Evolutionary conservation across 30 jellyfish, hydroid and myxozoan genomes (phyloP).

Genomic region (Aurelia aurita): DNA sequence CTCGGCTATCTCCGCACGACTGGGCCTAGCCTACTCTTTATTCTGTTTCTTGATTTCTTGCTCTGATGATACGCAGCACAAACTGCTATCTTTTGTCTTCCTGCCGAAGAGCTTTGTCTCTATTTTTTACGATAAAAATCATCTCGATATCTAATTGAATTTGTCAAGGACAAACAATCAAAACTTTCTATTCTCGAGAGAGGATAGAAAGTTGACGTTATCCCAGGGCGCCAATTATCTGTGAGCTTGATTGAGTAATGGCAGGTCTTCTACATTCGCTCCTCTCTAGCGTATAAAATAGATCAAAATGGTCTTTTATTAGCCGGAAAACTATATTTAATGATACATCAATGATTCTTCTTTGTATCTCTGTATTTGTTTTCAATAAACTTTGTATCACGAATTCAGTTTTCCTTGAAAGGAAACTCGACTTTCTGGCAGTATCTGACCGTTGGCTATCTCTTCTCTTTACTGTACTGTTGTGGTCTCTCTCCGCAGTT

Average conservation of each 20-base stretch:
- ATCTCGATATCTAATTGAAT: background rate
- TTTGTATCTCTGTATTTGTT: too few species aligned
- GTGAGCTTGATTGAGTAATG: slow-evolving; percentile 10
- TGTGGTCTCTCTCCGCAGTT: too few species aligned
- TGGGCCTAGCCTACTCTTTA: background rate
- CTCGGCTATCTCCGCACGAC: slow-evolving; percentile 7
- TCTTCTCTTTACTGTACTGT: too few species aligned
- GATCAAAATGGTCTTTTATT: too few species aligned
- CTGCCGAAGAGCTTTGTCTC: background rate
- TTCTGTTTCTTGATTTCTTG: background rate
- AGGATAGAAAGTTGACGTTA: slow-evolving; percentile 41
- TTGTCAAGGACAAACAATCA: background rate
- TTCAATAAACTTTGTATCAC: too few species aligned
- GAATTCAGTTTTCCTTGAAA: too few species aligned
- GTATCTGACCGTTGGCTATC: too few species aligned
- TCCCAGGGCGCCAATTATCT: slow-evolving; percentile 68
- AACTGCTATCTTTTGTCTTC: background rate
- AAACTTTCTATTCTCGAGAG: background rate
- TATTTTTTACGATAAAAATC: background rate
- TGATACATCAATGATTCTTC: too few species aligned
- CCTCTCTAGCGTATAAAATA: too few species aligned
- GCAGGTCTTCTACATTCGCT: slow-evolving; percentile 6
- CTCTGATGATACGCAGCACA: background rate
- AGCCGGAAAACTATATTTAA: too few species aligned
- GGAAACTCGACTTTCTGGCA: too few species aligned